Base-by-base conservation (phyloP, 2,797 vertebrate genomes). In the Alfaro cultratus region DNA sequence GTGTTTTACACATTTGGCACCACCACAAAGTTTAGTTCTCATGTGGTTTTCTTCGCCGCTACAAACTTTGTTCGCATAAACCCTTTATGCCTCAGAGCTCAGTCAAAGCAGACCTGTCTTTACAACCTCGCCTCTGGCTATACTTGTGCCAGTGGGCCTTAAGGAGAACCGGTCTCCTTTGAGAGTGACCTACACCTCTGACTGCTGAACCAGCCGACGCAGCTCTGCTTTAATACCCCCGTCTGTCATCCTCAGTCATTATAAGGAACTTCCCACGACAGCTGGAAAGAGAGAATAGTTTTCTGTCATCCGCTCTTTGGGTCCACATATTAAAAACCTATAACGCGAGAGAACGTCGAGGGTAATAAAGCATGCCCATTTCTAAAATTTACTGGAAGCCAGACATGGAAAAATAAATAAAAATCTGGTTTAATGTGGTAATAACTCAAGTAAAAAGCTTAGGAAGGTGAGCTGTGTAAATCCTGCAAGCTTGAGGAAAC, bases 401-500 rank as follows among this genome's bases (percentile, higher is more conserved):
- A 70, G 21, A 1, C 57, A 15, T 1, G 26, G 34, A 53, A 49
- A 57, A 57, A n/a, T 1, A 29, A 57, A 53, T 10, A 21, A 39
- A 57, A 67, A 64, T 18, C 49, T 60, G 10, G 2, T 13, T 10
- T n/a, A 36, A 70, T 64, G 31, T 53, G 10, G n/a, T 74, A 13
- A 23, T 46, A 46, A 46, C 29, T 34, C 23, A 12, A 43, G 16
- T 60, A 45, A 60, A 71, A 74, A 47, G 29, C 70, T 43, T 29
- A 57, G 4, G 3, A n/a, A 43, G 62, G 34, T 64, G 36, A 77
- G n/a, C 57, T 72, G 0, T 74, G 31, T 34, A 18, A 60, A 55
- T 31, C 78, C 6, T 4, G 53, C 39, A n/a, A 53, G 31, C 31
- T 79, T 49, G n/a, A 78, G 36, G 55, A 79, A 57, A 46, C 4